Evolutionary conservation across 2,113 vertebrate genomes (phyloP), one percentile per base, ranked within the genome.

Genomic region (Nannospalax galili): DNA sequence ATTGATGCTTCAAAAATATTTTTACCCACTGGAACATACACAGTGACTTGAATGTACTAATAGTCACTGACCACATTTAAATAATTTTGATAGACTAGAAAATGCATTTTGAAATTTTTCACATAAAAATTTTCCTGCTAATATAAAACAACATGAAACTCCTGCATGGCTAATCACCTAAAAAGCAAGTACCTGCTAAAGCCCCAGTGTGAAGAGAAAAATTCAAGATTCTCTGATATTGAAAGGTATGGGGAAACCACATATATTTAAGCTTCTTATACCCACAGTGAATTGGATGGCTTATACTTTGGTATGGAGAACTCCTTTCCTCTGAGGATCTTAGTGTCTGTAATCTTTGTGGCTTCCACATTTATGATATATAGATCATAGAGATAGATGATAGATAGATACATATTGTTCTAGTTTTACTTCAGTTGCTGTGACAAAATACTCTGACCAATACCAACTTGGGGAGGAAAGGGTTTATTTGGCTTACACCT

Each of bases 1-100:
- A 84, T 88, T 98, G 91, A 96, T 97, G 95, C 98, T 93, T 90
- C 95, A 97, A 94, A 96, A 96, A 91, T 91, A 94, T 93, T 94
- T 95, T 87, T 86, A 42, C 91, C 35, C 65, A 56, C 22, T 77
- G 70, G 30, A 67, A 90, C 35, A 89, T 90, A 73, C 77, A 65
- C 35, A 92, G 60, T 60, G 56, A 60, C 26, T 88, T 9, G 93
- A 42, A 92, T 92, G 12, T 17, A 37, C 78, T 91, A 0, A 56
- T 74, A 92, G 95, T 95, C 92, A 96, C 75, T 1, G 22, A 58
- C 80, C 42, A 24, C 3, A 26, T 95, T 96, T 82, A 95, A 95
- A 86, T 90, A 97, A 94, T 48, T 96, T 72, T 95, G 65, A 84
- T 48, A 80, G 70, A n/a, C 73, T 87, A 19, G 24, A 67, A 93